Conservation (phyloP, 2,113 vertebrate species). For the Phasianus colchicus region DNA sequence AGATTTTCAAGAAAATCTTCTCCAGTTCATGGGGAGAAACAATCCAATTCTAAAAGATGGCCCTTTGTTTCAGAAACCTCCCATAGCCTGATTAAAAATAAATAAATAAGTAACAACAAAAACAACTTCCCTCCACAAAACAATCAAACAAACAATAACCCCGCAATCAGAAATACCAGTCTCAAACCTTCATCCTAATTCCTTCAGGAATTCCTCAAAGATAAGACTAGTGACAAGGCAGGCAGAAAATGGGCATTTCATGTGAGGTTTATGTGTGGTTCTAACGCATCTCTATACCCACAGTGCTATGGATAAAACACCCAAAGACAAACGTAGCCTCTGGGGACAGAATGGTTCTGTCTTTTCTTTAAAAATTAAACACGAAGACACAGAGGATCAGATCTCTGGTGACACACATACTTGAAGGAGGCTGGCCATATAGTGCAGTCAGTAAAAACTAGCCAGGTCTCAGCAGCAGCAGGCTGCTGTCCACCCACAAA, state of each 20-base stretch:
- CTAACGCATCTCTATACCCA: background rate
- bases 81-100: background rate
- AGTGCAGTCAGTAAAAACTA: background rate
- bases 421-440: rapidly evolving
- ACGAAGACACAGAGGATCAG: rapidly evolving
- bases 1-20: background rate
- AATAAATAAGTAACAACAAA: background rate
- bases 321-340: background rate
- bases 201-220: background rate
- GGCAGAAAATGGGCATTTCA: rapidly evolving
- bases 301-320: background rate
- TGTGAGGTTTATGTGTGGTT: background rate
- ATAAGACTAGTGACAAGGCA: background rate
- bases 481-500: background rate
- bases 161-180: background rate
- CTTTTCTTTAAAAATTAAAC: background rate
- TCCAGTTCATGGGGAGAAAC: background rate
- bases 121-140: background rate
- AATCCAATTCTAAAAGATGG: background rate
- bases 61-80: background rate
- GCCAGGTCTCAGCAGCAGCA: rapidly evolving
- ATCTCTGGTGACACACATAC: background rate
- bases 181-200: background rate
- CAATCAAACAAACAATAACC: background rate
- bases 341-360: background rate